Percentiles rank a stretch among this genome's conserved stretches.
Evolutionary conservation across 1,140 invertebrate species (phyloP).

Genomic region (Drosophila neocordata): DNA sequence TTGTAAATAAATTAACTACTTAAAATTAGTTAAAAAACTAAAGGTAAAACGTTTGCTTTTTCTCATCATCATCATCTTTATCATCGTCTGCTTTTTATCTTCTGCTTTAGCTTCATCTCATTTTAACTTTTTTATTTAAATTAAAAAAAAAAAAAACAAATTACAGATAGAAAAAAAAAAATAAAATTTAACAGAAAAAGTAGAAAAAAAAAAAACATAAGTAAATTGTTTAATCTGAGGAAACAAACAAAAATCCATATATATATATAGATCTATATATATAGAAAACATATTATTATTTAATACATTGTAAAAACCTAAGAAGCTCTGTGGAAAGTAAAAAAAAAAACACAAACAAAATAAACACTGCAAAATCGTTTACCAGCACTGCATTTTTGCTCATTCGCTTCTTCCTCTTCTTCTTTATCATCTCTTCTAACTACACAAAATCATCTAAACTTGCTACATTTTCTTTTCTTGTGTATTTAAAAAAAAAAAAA

Average conservation of each 20-base stretch:
- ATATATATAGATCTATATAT: conserved; percentile 28
- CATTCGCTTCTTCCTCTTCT: no score
- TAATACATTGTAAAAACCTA: conserved; percentile 47
- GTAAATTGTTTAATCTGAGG: conserved; percentile 35
- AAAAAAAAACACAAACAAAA: background rate
- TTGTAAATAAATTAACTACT: conserved; percentile 74
- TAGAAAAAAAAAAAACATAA: conserved; percentile 26
- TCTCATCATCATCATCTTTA: background rate
- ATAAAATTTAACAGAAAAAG: conserved; percentile 23
- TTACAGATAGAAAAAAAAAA: conserved; percentile 68
- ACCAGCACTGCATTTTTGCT: conserved; percentile 31
- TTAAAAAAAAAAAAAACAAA: conserved; percentile 73
- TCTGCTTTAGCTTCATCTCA: conserved; percentile 3
- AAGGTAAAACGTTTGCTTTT: conserved; percentile 57
- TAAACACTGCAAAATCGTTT: conserved; percentile 24
- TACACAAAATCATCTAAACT: conserved; percentile 69
- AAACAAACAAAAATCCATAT: conserved; percentile 52
- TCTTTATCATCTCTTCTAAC: conserved; percentile 46
- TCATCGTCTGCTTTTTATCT: background rate
- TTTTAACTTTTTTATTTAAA: conserved; percentile 1
- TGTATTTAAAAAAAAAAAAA: background rate
- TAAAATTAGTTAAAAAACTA: conserved; percentile 82
- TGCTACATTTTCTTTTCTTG: conserved; percentile 16
- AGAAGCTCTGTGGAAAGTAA: conserved; percentile 3
- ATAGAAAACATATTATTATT: conserved; percentile 18